Evolutionary conservation across 1,140 invertebrate genomes (phyloP), one percentile per base, ranked within the genome.

Genomic region (Trichogramma pretiosum): DNA sequence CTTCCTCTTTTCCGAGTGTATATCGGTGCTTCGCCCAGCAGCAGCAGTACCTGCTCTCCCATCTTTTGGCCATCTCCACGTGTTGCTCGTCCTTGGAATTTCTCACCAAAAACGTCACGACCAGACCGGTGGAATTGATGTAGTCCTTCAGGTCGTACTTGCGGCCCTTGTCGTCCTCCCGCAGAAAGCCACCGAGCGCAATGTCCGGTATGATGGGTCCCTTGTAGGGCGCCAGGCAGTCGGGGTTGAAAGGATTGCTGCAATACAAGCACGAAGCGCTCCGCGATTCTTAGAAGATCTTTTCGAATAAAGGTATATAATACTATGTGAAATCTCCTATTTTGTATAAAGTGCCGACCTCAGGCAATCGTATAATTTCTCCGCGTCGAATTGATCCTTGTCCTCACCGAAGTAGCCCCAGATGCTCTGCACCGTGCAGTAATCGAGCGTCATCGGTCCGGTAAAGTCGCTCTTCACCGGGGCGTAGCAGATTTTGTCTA

Each of bases 191-290:
- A 24, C 94, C 96, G n/a, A 98, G 69, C 4, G 85, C 90, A 33
- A 96, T 83, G 28, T 86, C 91, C 10, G 93, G 91, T 61, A 90
- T 83, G 11, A 96, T 78, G 1, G 93, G 93, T 1, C 92, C 94
- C 19, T 92, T 91, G 70, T 89, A 98, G 1, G 75, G 68, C 0
- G 83, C 89, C 22, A 98, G 71, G 70, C 95, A 99, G 3, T 78
- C 69, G 4, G 74, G 64, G 59, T 79, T 77, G 57, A 83, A 86
- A 0, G 85, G 80, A 67, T 87, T 87, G 79, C 76, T 76, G 5
- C 39, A 38, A 42, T 16, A 16, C n/a, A n/a, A n/a, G n/a, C n/a
- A n/a, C n/a, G n/a, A n/a, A n/a, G n/a, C n/a, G n/a, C n/a, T n/a
- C n/a, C n/a, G n/a, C n/a, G n/a, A n/a, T n/a, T n/a, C n/a, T n/a